These are phyloP conservation scores for Hemiprocne comata DNA, from an alignment of 2,113 vertebrate species.

Conservation along the genomic window DNA sequence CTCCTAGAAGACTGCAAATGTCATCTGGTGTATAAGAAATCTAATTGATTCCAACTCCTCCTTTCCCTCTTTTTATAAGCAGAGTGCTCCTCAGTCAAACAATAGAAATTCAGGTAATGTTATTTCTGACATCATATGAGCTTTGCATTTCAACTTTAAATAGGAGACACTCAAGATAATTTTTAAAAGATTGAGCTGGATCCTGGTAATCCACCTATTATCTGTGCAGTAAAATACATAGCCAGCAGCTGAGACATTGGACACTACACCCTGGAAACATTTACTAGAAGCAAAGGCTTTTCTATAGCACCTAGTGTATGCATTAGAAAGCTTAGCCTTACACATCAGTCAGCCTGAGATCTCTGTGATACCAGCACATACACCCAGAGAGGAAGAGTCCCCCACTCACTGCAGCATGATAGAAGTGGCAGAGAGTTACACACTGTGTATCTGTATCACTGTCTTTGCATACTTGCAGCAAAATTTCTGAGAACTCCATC, in stretches of 20 bases:
- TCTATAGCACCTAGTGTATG: background rate
- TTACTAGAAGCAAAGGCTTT: background rate
- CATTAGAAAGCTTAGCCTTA: background rate
- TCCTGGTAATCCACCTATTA: background rate
- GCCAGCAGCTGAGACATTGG: background rate
- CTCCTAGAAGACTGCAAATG: background rate
- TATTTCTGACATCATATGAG: background rate
- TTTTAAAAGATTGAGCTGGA: background rate
- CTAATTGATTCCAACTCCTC: background rate
- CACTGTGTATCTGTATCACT: no score
- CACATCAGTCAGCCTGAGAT: accelerated
- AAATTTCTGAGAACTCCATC: background rate
- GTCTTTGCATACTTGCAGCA: background rate
- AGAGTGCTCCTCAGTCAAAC: background rate
- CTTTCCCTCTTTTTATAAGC: background rate
- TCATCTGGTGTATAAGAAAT: background rate
- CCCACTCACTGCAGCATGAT: background rate
- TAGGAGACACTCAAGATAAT: background rate
- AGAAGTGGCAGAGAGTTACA: background rate
- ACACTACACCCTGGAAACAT: background rate
- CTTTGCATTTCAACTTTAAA: background rate
- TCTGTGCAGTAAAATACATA: background rate
- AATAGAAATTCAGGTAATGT: background rate
- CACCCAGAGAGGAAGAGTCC: background rate
- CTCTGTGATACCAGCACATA: accelerated